Percentiles rank a stretch among this genome's conserved stretches.
Evolutionary conservation across 1,140 invertebrate genomes (phyloP).

Genomic region (Liolophura sinensis): DNA sequence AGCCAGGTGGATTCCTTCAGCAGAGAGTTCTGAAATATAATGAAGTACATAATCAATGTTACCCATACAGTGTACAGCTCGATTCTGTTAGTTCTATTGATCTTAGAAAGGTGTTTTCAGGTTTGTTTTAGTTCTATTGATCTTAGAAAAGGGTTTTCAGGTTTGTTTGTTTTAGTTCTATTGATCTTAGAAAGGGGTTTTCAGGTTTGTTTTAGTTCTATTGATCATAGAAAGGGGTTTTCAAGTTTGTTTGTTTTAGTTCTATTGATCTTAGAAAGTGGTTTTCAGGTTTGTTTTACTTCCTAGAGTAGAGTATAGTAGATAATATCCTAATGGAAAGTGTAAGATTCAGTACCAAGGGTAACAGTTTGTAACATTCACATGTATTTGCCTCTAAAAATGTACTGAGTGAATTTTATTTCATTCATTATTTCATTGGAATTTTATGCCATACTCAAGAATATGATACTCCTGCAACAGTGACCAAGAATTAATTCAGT

Average conservation of each 20-base stretch:
- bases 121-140: background rate
- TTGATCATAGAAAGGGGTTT: too few species aligned
- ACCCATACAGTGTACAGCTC: background rate
- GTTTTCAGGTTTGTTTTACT: background rate
- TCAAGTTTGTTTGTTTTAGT: background rate
- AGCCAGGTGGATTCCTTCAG: constrained; percentile 72
- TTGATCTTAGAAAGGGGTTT: background rate
- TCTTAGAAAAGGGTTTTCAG: too few species aligned
- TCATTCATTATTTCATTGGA: too few species aligned
- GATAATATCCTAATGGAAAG: too few species aligned
- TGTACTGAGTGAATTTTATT: too few species aligned
- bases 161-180: background rate
- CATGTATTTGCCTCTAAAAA: too few species aligned
- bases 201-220: background rate
- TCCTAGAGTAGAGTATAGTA: too few species aligned
- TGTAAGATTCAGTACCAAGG: too few species aligned
- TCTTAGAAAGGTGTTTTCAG: background rate
- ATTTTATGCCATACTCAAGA: too few species aligned
- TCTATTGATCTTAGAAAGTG: background rate
- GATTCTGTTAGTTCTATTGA: background rate
- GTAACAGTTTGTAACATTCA: too few species aligned
- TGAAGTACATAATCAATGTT: constrained; percentile 11
- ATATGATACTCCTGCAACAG: too few species aligned
- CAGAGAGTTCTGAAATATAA: constrained; percentile 64
- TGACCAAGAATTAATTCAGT: too few species aligned